Evolutionary conservation across 2,797 vertebrate species (phyloP).

Genomic region (Agapornis canus): DNA sequence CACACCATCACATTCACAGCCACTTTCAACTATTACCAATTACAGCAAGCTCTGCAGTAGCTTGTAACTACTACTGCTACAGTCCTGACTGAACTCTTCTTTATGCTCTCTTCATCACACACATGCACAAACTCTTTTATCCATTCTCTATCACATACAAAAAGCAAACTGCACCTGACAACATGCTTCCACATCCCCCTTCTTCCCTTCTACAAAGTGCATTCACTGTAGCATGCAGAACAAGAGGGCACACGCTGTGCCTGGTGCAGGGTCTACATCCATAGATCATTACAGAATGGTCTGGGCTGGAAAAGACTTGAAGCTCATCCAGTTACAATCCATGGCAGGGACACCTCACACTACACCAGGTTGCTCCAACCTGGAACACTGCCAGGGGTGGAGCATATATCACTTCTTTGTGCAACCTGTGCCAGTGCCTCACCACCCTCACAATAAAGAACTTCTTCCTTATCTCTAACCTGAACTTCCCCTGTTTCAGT

Average conservation of each 20-base stretch:
- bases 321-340: neutral
- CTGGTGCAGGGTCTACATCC: neutral
- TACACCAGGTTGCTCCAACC: neutral
- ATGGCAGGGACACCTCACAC: neutral
- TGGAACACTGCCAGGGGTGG: neutral
- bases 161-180: neutral
- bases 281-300: neutral
- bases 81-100: neutral
- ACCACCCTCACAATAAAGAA: neutral
- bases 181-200: neutral
- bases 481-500: neutral
- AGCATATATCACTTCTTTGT: neutral
- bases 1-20: neutral
- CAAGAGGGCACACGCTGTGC: rapidly evolving
- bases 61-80: neutral
- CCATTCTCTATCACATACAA: neutral
- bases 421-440: neutral
- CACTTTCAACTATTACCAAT: neutral
- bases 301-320: neutral
- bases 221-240: too few relatives aligned
- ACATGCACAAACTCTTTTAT: rapidly evolving
- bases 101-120: neutral
- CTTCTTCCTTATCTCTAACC: neutral
- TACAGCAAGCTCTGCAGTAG: neutral
- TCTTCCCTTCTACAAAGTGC: neutral